Percentiles rank a stretch among this genome's conserved stretches.
Conservation (phyloP, 2,113 vertebrate species). For the Aegithalos caudatus region DNA sequence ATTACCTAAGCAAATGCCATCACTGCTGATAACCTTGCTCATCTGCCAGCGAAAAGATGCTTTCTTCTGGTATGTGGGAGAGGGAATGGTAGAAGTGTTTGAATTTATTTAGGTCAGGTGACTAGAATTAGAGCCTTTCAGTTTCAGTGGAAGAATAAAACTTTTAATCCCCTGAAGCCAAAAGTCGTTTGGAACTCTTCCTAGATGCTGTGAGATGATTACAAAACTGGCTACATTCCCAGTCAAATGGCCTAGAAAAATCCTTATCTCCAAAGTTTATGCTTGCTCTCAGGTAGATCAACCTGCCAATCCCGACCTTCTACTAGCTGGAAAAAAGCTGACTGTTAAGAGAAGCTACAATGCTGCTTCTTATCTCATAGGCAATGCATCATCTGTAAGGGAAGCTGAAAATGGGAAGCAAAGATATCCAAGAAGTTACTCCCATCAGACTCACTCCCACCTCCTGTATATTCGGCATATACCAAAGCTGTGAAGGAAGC, state of each 20-base stretch:
- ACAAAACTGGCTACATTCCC: slow-evolving; percentile 46
- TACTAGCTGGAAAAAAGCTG: slow-evolving; percentile 20
- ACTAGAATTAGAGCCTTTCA: background rate
- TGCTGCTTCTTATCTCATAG: background rate
- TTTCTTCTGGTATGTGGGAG: background rate
- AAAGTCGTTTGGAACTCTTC: slow-evolving; percentile 24
- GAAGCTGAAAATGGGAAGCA: slow-evolving; percentile 6
- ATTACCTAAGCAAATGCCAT: slow-evolving; percentile 10
- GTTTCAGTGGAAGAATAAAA: slow-evolving; percentile 24
- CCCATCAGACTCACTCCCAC: background rate
- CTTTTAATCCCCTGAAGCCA: slow-evolving; percentile 33
- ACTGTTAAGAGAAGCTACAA: slow-evolving; percentile 14
- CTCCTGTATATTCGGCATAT: background rate
- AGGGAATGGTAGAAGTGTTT: background rate
- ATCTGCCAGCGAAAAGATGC: background rate
- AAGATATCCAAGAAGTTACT: background rate
- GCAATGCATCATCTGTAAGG: background rate
- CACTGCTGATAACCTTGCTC: slow-evolving; percentile 10
- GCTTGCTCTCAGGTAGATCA: slow-evolving; percentile 41
- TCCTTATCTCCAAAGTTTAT: slow-evolving; percentile 41
- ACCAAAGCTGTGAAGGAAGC: background rate
- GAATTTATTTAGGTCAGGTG: slow-evolving; percentile 30
- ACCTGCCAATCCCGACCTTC: slow-evolving; percentile 56
- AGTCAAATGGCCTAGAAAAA: slow-evolving; percentile 60
- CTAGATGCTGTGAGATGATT: slow-evolving; percentile 30